Evolutionary conservation across 2,888 invertebrate species (phyloP).

Genomic region (Temnothorax rugatulus): DNA sequence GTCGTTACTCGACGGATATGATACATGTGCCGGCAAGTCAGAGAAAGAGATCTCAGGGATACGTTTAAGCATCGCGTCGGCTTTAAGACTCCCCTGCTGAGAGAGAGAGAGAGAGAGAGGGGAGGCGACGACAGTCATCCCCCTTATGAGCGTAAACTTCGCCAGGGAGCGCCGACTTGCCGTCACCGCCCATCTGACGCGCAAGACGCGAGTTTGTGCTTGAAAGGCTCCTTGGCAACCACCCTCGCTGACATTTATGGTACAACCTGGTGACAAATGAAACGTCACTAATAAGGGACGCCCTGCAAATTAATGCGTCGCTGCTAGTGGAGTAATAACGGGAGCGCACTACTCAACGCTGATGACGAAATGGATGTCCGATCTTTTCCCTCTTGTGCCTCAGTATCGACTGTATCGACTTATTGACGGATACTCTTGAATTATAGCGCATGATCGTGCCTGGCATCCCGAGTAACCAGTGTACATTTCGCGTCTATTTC

Average conservation of each 20-base stretch:
- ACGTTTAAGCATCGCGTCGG: conserved; percentile 71
- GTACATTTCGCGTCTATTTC: conserved; percentile 1
- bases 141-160: conserved; percentile 66
- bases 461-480: conserved; percentile 3
- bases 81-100: conserved; percentile 66
- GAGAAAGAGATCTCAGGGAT: conserved; percentile 72
- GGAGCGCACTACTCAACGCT: conserved; percentile 42
- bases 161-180: conserved; percentile 61
- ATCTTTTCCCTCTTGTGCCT: conserved; percentile 2
- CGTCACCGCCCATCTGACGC: conserved; percentile 64
- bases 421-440: conserved; percentile 67
- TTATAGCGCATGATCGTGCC: conserved; percentile 39
- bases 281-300: conserved; percentile 83
- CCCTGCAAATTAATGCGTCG: conserved; percentile 79
- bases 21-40: conserved; percentile 42
- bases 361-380: conserved; percentile 56
- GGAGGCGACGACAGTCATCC: conserved; percentile 59
- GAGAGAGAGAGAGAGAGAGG: conserved; percentile 1
- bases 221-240: conserved; percentile 70
- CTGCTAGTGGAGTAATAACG: conserved; percentile 72
- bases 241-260: conserved; percentile 82
- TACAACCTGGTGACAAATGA: conserved; percentile 83
- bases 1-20: conserved; percentile 27
- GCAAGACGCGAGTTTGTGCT: conserved; percentile 75
- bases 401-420: conserved; percentile 65